A percentile compares a stretch with the other conserved stretches of the same genome.
phyloP scores from a whole-genome alignment of 1,140 invertebrate genomes.

The Pseudomyrmex gracilis region DNA sequence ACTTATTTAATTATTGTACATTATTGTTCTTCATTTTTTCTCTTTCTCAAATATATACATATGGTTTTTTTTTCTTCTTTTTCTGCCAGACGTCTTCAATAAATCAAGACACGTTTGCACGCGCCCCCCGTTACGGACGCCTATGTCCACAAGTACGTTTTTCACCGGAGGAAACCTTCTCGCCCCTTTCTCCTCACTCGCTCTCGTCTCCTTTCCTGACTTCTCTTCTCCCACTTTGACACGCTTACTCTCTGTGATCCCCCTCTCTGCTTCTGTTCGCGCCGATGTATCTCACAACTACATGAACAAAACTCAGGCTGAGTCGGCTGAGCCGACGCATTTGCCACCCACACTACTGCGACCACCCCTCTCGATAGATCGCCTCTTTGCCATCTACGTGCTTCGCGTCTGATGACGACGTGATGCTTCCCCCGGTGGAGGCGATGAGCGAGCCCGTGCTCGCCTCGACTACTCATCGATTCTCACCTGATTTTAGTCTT shows the following conservation, averaged over 20 bases:
- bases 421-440: constrained; percentile 46
- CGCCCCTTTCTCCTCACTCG: constrained; percentile 11
- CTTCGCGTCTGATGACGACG: constrained; percentile 33
- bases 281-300: constrained; percentile 26
- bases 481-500: constrained; percentile 50
- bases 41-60: not conserved
- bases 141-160: constrained; percentile 33
- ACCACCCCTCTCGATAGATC: constrained; percentile 18
- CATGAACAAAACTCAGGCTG: not conserved
- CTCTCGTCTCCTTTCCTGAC: constrained; percentile 43
- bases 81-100: too few species aligned
- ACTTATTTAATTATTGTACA: too few species aligned
- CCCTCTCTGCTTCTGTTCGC: not conserved
- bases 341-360: constrained; percentile 38
- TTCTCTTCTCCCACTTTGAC: constrained; percentile 26
- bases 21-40: not conserved
- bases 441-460: constrained; percentile 36
- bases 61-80: not conserved
- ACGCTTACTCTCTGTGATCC: not conserved
- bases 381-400: constrained; percentile 47
- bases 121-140: not conserved
- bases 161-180: constrained; percentile 56
- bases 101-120: not conserved
- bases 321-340: constrained; percentile 19
- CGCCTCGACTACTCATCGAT: constrained; percentile 48